Conservation (phyloP, 2,113 vertebrate species). For the Oreochromis aureus region DNA sequence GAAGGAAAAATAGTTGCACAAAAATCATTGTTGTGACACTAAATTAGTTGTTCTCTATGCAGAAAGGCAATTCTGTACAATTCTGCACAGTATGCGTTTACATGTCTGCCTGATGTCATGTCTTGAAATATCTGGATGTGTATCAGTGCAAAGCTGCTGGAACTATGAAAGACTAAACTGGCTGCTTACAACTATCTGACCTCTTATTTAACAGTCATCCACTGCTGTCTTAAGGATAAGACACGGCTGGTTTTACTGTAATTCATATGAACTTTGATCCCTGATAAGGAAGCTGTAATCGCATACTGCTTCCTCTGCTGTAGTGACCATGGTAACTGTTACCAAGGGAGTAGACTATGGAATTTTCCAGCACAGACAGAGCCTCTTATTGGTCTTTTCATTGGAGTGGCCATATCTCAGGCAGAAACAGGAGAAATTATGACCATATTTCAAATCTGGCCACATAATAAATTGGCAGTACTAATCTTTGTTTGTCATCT, state of each 20-base stretch:
- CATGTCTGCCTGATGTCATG: not conserved
- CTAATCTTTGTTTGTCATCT: not conserved
- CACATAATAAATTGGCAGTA: not conserved
- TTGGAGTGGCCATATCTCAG: not conserved
- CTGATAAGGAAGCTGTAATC: constrained; percentile 36
- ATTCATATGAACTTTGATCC: constrained; percentile 9
- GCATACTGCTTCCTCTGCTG: constrained; percentile 2
- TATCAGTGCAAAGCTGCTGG: not conserved
- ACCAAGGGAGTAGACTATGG: not conserved
- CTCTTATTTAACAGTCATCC: not conserved
- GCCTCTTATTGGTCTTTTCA: not conserved
- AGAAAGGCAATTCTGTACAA: not conserved
- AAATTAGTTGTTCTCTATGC: not conserved
- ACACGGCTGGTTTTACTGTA: not conserved
- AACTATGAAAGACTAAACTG: not conserved
- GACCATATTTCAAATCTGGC: not conserved
- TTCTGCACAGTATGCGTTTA: not conserved
- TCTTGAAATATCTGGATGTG: not conserved
- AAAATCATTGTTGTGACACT: not conserved
- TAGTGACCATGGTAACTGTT: constrained; percentile 37
- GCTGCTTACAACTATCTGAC: not conserved
- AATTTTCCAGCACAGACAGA: not conserved
- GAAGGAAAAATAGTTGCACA: not conserved
- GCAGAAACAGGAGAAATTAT: not conserved
- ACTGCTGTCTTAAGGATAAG: not conserved